Evolutionary conservation across 2,888 invertebrate genomes (phyloP), one percentile per base, ranked within the genome.

Genomic region (Melipona bicolor): DNA sequence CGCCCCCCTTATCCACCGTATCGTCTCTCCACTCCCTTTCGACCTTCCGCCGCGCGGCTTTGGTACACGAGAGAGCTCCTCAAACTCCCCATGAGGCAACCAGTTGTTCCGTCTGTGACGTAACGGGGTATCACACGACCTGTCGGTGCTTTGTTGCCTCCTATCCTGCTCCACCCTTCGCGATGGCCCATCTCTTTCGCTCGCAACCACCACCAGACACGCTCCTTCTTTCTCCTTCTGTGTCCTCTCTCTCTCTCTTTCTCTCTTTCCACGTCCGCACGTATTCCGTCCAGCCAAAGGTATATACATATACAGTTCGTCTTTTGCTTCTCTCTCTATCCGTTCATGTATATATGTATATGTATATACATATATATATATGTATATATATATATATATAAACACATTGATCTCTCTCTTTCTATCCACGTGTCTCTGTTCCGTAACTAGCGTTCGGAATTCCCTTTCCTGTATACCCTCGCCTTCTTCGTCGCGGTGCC

Each of bases 91-190:
- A 77, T 82, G 79, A 82, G 87, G 84, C 91, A 95, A 94, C 74
- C 96, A 96, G 94, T 95, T 96, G 94, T 96, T 96, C 92, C 95
- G 90, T 91, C 90, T 91, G 91, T 92, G 92, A 92, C 92, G 92
- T 92, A 91, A 92, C 89, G 82, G 88, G 86, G 84, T 90, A 91
- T 92, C 89, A 87, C 91, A 91, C 91, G 89, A 91, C 89, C 90
- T 90, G 91, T 91, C 91, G 91, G 89, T 87, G 82, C 81, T 87
- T 77, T 83, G 85, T 88, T 89, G 87, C 85, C 87, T 88, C 89
- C 90, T 87, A 75, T 88, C 78, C 83, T 79, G 73, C 87, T 77
- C 83, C 73, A 71, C 81, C 68, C 67, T 69, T 54, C 70, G 77
- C 62, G 59, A 27, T 21, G 2, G 15, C 17, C 17, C 21, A 49